Evolutionary conservation across 1,140 invertebrate genomes (phyloP).

Genomic region (Scaptomyza pallida): DNA sequence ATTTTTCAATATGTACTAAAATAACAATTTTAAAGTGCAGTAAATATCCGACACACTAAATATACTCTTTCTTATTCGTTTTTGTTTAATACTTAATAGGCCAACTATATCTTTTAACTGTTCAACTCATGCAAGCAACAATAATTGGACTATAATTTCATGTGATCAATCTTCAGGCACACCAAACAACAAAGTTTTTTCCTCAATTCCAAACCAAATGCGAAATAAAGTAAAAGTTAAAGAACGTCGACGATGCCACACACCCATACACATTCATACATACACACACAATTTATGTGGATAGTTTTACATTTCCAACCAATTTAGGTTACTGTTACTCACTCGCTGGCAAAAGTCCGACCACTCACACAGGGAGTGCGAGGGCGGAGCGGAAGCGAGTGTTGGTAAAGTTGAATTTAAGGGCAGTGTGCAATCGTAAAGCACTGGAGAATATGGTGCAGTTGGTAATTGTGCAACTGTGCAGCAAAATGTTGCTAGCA

Average conservation of each 20-base stretch:
- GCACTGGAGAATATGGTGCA: slow-evolving; percentile 20
- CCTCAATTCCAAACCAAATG: neutral
- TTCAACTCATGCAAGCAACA: neutral
- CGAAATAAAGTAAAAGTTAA: slow-evolving; percentile 9
- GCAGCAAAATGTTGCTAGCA: slow-evolving; percentile 28
- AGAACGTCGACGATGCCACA: slow-evolving; percentile 13
- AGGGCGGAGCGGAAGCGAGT: too few relatives aligned
- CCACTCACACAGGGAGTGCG: neutral
- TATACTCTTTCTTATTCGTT: too few relatives aligned
- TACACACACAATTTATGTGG: slow-evolving; percentile 13
- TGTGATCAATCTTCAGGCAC: neutral
- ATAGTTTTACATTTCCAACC: slow-evolving; percentile 15
- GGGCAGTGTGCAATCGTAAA: slow-evolving; percentile 27
- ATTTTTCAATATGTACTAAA: too few relatives aligned
- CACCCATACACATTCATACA: neutral
- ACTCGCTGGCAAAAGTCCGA: neutral
- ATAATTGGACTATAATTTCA: neutral
- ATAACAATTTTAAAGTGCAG: too few relatives aligned
- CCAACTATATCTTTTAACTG: neutral
- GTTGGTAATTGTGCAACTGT: slow-evolving; percentile 34
- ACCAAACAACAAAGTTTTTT: slow-evolving; percentile 1
- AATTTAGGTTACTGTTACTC: slow-evolving; percentile 40
- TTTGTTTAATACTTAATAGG: too few relatives aligned
- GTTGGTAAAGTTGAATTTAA: slow-evolving; percentile 23
- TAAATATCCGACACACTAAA: too few relatives aligned